These are phyloP conservation scores for Todiramphus chloris DNA, from an alignment of 2,113 vertebrate species.

Conservation along the genomic window DNA sequence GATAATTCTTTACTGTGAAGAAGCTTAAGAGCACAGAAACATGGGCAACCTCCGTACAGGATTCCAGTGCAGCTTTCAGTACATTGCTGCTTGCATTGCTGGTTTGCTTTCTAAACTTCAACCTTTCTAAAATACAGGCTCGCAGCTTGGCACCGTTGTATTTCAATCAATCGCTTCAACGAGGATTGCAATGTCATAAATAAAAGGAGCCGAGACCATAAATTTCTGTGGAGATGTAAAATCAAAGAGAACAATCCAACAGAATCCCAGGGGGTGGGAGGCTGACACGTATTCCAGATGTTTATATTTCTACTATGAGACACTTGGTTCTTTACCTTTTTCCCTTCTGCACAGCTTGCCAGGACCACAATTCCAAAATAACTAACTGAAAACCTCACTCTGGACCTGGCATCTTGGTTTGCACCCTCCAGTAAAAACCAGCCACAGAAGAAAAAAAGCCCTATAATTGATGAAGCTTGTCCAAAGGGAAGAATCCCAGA, in stretches of 20 bases:
- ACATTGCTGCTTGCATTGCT: neutral
- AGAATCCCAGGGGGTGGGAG: slow-evolving; percentile 31
- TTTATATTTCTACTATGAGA: neutral
- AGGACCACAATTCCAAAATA: neutral
- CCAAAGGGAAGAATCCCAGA: neutral
- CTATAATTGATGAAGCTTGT: slow-evolving; percentile 27
- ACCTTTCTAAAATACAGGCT: slow-evolving; percentile 53
- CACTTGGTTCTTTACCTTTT: slow-evolving; percentile 37
- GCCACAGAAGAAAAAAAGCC: neutral
- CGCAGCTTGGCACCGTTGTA: slow-evolving; percentile 65
- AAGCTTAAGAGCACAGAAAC: neutral
- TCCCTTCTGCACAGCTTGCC: slow-evolving; percentile 6
- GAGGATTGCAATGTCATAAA: slow-evolving; percentile 70
- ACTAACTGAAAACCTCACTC: neutral
- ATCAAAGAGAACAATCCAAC: slow-evolving; percentile 71
- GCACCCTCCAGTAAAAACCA: slow-evolving; percentile 44
- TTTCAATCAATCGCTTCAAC: slow-evolving; percentile 73
- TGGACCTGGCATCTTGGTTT: slow-evolving; percentile 28
- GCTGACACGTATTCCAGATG: slow-evolving; percentile 28
- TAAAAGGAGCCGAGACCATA: slow-evolving; percentile 66
- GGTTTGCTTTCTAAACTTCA: slow-evolving; percentile 47
- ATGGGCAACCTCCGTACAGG: neutral
- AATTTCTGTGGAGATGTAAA: slow-evolving; percentile 77
- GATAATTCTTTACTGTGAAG: neutral
- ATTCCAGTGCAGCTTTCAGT: neutral